Evolutionary conservation across 2,797 vertebrate species (phyloP).

Genomic region (Hemibagrus guttatus): DNA sequence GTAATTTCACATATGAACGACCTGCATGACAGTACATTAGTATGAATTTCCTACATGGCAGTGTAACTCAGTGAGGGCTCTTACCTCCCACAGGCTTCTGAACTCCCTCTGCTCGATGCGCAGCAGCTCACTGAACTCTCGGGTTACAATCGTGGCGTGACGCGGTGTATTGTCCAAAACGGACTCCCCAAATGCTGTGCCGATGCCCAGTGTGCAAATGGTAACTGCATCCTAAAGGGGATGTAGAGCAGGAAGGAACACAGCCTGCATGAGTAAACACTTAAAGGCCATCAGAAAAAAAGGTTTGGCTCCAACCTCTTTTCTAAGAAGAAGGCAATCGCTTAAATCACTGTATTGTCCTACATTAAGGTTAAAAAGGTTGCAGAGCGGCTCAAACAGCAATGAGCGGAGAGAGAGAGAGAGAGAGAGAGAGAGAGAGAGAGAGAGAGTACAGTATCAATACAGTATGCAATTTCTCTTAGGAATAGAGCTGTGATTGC

Average conservation of each 20-base stretch:
- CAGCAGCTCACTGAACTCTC: slow-evolving; percentile 90
- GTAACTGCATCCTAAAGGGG: slow-evolving; percentile 88
- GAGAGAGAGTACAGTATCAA: neutral
- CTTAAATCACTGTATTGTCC: slow-evolving; percentile 9
- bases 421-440: neutral
- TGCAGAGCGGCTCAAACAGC: neutral
- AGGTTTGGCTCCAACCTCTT: neutral
- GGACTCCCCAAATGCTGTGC: slow-evolving; percentile 96
- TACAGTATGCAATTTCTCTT: slow-evolving; percentile 10
- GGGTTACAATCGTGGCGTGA: slow-evolving; percentile 94
- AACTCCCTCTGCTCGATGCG: slow-evolving; percentile 95
- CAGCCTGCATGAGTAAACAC: slow-evolving; percentile 24
- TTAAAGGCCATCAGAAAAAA: neutral
- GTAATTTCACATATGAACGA: neutral
- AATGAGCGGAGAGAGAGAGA: neutral
- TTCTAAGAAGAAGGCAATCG: neutral
- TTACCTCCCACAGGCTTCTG: slow-evolving; percentile 95
- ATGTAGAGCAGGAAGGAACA: slow-evolving; percentile 44
- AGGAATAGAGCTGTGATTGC: neutral
- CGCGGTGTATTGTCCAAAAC: slow-evolving; percentile 96
- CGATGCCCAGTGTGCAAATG: slow-evolving; percentile 92
- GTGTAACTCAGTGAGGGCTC: slow-evolving; percentile 50
- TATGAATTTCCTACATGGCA: neutral
- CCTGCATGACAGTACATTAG: neutral
- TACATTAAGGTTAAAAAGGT: slow-evolving; percentile 18